Evolutionary conservation across 2,888 invertebrate species (phyloP).

Genomic region (Criorhina ranunculi): DNA sequence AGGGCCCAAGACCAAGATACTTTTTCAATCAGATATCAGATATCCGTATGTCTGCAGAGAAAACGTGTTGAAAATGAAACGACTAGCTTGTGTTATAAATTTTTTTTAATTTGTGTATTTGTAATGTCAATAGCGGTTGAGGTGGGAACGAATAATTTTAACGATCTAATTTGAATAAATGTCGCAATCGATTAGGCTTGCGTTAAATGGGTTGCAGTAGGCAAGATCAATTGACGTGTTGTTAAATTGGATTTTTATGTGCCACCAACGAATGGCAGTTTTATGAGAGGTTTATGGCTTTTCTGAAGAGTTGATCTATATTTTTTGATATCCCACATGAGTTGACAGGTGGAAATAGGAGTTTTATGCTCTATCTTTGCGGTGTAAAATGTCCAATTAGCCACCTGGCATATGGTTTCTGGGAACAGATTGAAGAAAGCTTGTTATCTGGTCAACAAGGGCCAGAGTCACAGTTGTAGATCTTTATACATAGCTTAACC

Average conservation of each 20-base stretch:
- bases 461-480: too few species aligned
- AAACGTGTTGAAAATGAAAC: constrained; percentile 70
- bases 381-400: too few species aligned
- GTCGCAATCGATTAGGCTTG: constrained; percentile 67
- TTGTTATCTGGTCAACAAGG: too few species aligned
- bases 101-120: constrained; percentile 62
- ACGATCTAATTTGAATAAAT: constrained; percentile 71
- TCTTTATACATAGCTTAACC: too few species aligned
- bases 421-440: too few species aligned
- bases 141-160: constrained; percentile 51
- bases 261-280: constrained; percentile 3
- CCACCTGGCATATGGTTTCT: too few species aligned
- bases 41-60: constrained; percentile 32
- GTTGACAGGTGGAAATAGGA: too few species aligned
- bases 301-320: neutral
- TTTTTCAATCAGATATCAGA: constrained; percentile 65
- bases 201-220: constrained; percentile 24
- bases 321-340: neutral
- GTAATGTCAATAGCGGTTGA: constrained; percentile 14
- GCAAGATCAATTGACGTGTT: constrained; percentile 14
- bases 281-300: constrained; percentile 13
- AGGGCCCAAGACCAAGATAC: constrained; percentile 30
- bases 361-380: too few species aligned
- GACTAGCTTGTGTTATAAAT: constrained; percentile 46
- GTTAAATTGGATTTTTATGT: neutral